These are phyloP conservation scores for Acanthornis magna DNA, from an alignment of 2,797 vertebrate species.

Conservation along the genomic window DNA sequence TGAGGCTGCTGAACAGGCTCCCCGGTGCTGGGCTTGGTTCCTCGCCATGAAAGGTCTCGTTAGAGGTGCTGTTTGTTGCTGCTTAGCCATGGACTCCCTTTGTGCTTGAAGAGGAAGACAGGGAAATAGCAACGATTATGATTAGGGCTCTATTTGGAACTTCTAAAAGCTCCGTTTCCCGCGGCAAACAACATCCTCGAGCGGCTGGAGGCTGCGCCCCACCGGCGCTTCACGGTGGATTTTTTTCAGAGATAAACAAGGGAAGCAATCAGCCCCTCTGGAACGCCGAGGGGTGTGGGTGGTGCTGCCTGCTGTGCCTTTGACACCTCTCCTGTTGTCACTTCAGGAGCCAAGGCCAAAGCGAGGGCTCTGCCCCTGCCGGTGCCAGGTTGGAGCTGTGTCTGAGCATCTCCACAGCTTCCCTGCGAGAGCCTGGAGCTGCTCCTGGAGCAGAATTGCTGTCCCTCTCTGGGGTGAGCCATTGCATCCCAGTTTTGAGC, in stretches of 20 bases:
- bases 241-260: background rate
- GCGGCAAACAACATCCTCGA: background rate
- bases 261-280: conserved; percentile 32
- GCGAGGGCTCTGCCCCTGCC: background rate
- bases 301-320: conserved; percentile 6
- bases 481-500: background rate
- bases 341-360: background rate
- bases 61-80: conserved; percentile 35
- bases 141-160: conserved; percentile 19
- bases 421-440: background rate
- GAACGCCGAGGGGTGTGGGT: background rate
- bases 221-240: accelerated
- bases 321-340: background rate
- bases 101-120: background rate
- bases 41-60: conserved; percentile 9
- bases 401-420: background rate
- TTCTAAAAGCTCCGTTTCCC: background rate
- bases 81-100: background rate
- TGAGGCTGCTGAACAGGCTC: conserved; percentile 9
- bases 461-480: background rate
- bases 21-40: background rate
- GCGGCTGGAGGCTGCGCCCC: background rate
- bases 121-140: background rate
- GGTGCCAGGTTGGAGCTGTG: background rate
- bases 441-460: background rate